phyloP scores from a whole-genome alignment of 2,888 invertebrate species.

The Eilema caniola region DNA sequence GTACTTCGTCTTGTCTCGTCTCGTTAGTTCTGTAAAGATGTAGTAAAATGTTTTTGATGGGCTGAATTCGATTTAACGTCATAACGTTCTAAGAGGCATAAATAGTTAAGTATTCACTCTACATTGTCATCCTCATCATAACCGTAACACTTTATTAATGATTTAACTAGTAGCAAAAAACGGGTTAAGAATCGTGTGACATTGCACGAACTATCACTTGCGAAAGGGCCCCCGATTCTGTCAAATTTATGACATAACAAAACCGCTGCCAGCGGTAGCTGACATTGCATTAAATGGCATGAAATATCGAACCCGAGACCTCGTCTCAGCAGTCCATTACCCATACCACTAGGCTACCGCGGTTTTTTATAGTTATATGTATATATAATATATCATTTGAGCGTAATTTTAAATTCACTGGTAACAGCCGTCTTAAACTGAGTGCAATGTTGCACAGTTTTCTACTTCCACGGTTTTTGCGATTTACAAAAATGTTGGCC shows the following conservation, averaged over 20 bases:
- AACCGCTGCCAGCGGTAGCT: no score
- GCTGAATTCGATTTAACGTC: slow-evolving; percentile 53
- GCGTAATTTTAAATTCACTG: neutral
- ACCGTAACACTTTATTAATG: slow-evolving; percentile 51
- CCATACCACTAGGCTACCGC: no score
- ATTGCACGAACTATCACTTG: slow-evolving; percentile 39
- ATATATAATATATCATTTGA: slow-evolving; percentile 6
- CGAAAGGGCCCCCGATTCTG: no score
- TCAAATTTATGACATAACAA: no score
- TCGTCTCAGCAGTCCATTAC: no score
- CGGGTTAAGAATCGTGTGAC: slow-evolving; percentile 54
- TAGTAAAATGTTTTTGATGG: slow-evolving; percentile 62
- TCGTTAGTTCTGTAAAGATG: slow-evolving; percentile 58
- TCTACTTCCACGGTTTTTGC: slow-evolving; percentile 56
- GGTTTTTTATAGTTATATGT: neutral
- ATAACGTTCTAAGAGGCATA: slow-evolving; percentile 45
- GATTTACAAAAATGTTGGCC: slow-evolving; percentile 75
- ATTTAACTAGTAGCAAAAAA: slow-evolving; percentile 52
- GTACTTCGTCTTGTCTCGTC: slow-evolving; percentile 75
- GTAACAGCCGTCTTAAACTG: slow-evolving; percentile 29
- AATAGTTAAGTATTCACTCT: slow-evolving; percentile 45
- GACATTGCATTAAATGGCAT: no score
- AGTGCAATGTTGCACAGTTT: slow-evolving; percentile 54
- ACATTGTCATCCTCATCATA: slow-evolving; percentile 41
- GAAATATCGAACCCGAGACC: no score